These are phyloP conservation scores for Tetramorium simillimum DNA, from an alignment of 1,140 invertebrate genomes.

Conservation along the genomic window DNA sequence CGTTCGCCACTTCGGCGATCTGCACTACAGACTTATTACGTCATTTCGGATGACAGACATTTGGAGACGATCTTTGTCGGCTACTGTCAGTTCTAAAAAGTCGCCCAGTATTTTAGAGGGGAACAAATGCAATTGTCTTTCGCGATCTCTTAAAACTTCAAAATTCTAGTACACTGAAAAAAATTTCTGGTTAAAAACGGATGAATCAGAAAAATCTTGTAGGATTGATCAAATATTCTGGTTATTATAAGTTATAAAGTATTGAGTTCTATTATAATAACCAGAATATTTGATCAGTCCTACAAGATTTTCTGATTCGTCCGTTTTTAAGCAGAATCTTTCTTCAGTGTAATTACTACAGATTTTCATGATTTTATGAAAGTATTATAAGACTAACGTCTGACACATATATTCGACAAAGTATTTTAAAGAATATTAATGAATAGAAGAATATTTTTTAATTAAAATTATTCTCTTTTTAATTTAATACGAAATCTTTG, in stretches of 20 bases:
- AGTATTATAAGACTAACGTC: neutral
- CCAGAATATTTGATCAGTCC: too few species aligned
- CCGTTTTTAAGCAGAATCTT: too few species aligned
- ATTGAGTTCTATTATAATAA: too few species aligned
- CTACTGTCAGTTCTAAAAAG: neutral
- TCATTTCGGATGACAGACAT: slow-evolving; percentile 21
- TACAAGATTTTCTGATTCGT: too few species aligned
- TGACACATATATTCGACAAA: neutral
- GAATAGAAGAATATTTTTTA: neutral
- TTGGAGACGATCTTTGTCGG: slow-evolving; percentile 7
- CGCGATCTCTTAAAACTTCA: neutral
- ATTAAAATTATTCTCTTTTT: neutral
- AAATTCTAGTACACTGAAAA: neutral
- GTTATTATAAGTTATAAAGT: too few species aligned
- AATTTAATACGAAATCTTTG: neutral
- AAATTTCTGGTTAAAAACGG: too few species aligned
- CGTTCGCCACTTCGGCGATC: slow-evolving; percentile 25
- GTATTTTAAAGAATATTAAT: neutral
- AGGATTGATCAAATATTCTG: too few species aligned
- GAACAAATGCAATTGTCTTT: neutral
- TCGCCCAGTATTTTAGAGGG: neutral
- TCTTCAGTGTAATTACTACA: too few species aligned
- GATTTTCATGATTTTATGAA: neutral
- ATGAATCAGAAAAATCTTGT: too few species aligned
- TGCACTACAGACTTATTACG: slow-evolving; percentile 30